phyloP scores from a whole-genome alignment of 2,113 vertebrate species.

The Hipposideros armiger region DNA sequence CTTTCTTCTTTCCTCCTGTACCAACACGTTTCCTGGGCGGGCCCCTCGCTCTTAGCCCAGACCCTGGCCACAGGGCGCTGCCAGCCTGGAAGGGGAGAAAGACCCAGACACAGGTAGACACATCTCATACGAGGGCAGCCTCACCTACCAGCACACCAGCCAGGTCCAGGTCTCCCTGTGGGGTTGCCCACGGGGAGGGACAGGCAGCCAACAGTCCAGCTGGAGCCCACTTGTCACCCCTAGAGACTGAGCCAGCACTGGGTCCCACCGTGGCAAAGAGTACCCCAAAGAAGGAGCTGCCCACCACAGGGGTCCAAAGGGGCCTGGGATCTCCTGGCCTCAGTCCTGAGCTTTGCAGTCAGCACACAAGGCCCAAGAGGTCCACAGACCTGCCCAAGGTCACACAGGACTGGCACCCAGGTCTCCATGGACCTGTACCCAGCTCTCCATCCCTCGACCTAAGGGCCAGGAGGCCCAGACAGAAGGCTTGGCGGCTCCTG shows the following conservation, averaged over 20 bases:
- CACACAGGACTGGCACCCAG: background rate
- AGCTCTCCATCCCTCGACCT: rapidly evolving
- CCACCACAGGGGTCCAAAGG: rapidly evolving
- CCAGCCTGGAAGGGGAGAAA: no score
- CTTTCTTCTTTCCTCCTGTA: background rate
- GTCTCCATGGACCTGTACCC: background rate
- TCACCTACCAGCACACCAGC: rapidly evolving
- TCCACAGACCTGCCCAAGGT: background rate
- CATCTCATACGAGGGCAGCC: background rate
- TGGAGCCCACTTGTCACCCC: background rate
- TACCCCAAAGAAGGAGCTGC: background rate
- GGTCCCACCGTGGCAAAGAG: rapidly evolving
- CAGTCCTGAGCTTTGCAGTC: background rate
- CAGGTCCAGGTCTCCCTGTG: background rate
- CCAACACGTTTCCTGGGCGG: background rate
- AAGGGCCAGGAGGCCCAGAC: background rate
- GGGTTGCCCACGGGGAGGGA: background rate
- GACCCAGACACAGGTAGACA: background rate
- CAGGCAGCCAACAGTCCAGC: background rate
- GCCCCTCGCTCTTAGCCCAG: background rate
- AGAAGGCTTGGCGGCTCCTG: background rate
- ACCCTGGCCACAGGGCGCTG: background rate
- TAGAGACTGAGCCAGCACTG: background rate
- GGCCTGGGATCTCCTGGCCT: background rate
- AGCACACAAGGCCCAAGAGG: background rate